A percentile compares a stretch with the other conserved stretches of the same genome.
phyloP scores from a whole-genome alignment of 2,797 vertebrate species.

The Poeciliopsis paucimaculata region DNA sequence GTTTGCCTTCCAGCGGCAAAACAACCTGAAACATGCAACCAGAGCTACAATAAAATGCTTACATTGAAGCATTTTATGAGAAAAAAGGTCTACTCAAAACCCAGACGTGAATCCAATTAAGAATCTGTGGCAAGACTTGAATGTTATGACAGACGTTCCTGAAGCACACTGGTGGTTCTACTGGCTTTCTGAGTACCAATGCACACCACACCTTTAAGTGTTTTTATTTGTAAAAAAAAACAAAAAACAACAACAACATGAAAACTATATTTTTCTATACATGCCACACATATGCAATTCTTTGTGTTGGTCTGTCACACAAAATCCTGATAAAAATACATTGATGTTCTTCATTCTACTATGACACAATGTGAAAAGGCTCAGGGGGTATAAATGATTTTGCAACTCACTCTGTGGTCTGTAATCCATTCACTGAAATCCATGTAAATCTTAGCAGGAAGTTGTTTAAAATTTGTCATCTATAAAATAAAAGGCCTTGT shows the following conservation, averaged over 20 bases:
- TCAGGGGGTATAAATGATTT: neutral
- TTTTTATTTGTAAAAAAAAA: neutral
- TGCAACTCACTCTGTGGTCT: neutral
- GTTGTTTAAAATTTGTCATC: neutral
- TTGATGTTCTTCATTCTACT: slow-evolving; percentile 6
- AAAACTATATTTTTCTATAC: neutral
- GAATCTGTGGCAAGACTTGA: neutral
- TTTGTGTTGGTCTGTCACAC: neutral
- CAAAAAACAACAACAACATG: neutral
- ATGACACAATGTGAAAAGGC: neutral
- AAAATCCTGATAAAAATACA: neutral
- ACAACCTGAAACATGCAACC: neutral
- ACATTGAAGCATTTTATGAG: neutral
- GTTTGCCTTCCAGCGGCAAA: neutral
- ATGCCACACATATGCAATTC: neutral
- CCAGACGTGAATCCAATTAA: neutral
- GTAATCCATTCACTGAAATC: neutral
- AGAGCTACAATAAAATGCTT: neutral
- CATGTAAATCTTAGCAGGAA: neutral
- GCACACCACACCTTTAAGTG: neutral
- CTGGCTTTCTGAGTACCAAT: neutral
- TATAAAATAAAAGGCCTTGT: slow-evolving; percentile 1
- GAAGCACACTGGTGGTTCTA: neutral
- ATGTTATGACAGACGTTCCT: neutral
- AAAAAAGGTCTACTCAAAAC: neutral